Conservation (phyloP, 2,888 invertebrate genomes). For the Tenthredo livida region DNA sequence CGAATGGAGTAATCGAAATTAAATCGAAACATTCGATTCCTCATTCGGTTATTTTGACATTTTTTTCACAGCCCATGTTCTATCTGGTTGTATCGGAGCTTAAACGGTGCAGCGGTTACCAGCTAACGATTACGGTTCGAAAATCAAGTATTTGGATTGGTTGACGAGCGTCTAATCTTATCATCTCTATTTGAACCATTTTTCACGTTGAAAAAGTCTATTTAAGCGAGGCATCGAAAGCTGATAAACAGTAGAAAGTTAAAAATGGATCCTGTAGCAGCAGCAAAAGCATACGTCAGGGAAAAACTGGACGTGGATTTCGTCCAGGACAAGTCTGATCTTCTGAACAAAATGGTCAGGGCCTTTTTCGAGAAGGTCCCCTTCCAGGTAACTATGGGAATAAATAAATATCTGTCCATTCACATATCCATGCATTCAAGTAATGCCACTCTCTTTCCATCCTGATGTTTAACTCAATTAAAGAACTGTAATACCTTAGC, state of each 20-base stretch:
- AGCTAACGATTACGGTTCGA: not conserved
- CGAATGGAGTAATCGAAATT: not conserved
- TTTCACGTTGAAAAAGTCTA: not conserved
- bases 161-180: constrained; percentile 23
- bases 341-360: constrained; percentile 41
- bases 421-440: not conserved
- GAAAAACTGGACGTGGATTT: constrained; percentile 40
- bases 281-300: constrained; percentile 37
- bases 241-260: not conserved
- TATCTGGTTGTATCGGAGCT: not conserved
- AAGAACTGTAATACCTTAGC: not conserved
- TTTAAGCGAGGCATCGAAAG: constrained; percentile 8
- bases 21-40: not conserved
- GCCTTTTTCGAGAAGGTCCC: constrained; percentile 50
- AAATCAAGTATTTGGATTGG: not conserved
- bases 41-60: not conserved
- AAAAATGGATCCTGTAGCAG: constrained; percentile 47
- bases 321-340: constrained; percentile 12
- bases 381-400: constrained; percentile 43
- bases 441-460: not conserved
- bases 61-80: not conserved
- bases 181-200: not conserved
- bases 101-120: not conserved
- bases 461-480: not conserved
- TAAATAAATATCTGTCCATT: not conserved